Percentiles rank a stretch among this genome's conserved stretches.
Conservation (phyloP, 2,113 vertebrate species). For the Bothrops jararaca region DNA sequence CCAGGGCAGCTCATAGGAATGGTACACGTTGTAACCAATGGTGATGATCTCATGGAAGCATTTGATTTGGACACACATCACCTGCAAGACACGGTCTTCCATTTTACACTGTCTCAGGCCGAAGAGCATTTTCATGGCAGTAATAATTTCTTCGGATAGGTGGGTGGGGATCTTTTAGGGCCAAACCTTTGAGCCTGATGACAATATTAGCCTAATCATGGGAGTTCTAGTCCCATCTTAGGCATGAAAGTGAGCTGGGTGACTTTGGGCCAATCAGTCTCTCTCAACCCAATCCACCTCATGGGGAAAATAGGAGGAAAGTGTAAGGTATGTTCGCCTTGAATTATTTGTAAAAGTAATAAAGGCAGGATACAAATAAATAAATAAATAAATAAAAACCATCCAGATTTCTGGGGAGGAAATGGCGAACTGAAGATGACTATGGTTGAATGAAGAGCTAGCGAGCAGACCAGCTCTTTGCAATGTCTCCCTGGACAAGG, state of each 20-base stretch:
- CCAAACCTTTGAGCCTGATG: not conserved
- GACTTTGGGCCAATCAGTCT: no score
- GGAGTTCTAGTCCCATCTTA: no score
- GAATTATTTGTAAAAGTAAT: no score
- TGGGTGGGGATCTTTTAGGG: not conserved
- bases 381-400: no score
- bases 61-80: slow-evolving; percentile 96
- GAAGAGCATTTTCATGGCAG: not conserved
- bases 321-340: no score
- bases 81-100: slow-evolving; percentile 68
- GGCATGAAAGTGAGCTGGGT: no score
- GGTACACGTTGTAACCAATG: slow-evolving; percentile 97
- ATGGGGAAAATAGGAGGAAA: no score
- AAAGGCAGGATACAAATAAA: no score
- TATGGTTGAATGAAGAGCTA: no score
- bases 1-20: slow-evolving; percentile 97
- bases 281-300: no score
- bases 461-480: not conserved
- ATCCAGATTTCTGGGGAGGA: not conserved
- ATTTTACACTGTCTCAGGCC: not conserved
- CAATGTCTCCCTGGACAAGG: not conserved
- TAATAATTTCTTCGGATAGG: not conserved
- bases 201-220: not conserved
- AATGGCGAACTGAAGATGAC: not conserved
- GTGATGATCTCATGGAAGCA: slow-evolving; percentile 99